Conservation (phyloP, 2,888 invertebrate species). For the Formica aserva region DNA sequence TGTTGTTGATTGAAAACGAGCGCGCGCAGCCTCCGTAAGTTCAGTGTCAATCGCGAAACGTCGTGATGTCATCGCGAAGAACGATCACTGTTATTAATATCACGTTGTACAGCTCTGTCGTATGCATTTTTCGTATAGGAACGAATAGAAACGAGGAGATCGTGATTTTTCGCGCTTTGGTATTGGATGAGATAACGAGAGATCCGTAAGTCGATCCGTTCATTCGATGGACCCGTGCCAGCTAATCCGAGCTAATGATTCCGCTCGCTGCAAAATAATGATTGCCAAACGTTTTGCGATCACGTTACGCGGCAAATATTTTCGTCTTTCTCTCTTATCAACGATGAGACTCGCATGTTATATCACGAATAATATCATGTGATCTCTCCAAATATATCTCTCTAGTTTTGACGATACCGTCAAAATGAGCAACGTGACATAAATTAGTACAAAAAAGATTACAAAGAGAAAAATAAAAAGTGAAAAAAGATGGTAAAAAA, state of each 20-base stretch:
- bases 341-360: background rate
- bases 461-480: background rate
- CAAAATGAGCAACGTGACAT: background rate
- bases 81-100: conserved; percentile 35
- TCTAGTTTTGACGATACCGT: background rate
- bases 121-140: background rate
- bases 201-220: conserved; percentile 1
- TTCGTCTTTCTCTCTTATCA: background rate
- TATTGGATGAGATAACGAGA: background rate
- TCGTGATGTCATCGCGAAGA: conserved; percentile 25
- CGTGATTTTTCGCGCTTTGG: background rate
- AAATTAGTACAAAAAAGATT: no score
- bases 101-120: background rate
- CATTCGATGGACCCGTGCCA: conserved; percentile 66
- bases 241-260: conserved; percentile 66
- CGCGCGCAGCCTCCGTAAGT: conserved; percentile 7
- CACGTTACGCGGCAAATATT: conserved; percentile 25
- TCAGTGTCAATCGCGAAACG: conserved; percentile 1
- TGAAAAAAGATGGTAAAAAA: background rate
- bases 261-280: conserved; percentile 63
- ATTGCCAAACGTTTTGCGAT: conserved; percentile 48
- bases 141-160: background rate
- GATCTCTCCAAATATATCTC: background rate
- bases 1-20: background rate
- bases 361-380: conserved; percentile 11